These are phyloP conservation scores for Chelonus insularis DNA, from an alignment of 1,140 invertebrate genomes.

Conservation along the genomic window DNA sequence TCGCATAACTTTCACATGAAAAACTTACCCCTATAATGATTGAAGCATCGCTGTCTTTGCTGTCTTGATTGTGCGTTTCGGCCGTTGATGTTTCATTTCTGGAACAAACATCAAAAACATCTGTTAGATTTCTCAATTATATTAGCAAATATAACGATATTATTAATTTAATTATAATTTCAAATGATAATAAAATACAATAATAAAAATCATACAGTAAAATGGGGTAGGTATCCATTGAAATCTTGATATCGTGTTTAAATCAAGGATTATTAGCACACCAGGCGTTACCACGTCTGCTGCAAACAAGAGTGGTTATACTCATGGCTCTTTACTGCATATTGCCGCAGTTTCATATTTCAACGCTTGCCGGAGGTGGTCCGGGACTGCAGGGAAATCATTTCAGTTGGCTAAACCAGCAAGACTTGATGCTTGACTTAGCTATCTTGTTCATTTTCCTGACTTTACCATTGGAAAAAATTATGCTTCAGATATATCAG, in stretches of 20 bases:
- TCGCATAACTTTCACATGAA: slow-evolving; percentile 35
- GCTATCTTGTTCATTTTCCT: not conserved
- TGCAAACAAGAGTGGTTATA: slow-evolving; percentile 34
- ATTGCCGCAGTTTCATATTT: slow-evolving; percentile 42
- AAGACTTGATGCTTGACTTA: slow-evolving; percentile 14
- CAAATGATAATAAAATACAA: not conserved
- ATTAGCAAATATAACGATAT: no score
- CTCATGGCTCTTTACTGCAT: slow-evolving; percentile 37
- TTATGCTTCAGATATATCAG: no score
- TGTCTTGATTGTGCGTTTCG: no score
- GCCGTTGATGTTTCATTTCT: no score
- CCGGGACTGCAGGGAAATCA: slow-evolving; percentile 22
- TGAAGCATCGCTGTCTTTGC: no score
- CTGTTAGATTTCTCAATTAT: no score
- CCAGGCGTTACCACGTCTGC: slow-evolving; percentile 23
- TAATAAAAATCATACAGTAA: not conserved
- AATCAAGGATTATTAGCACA: slow-evolving; percentile 35
- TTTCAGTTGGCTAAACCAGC: slow-evolving; percentile 24
- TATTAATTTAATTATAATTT: not conserved
- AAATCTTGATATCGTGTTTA: slow-evolving; percentile 14
- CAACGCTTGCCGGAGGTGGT: slow-evolving; percentile 17
- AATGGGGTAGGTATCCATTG: slow-evolving; percentile 2
- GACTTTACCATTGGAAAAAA: no score
- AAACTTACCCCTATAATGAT: no score
- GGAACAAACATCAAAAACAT: no score